phyloP scores from a whole-genome alignment of 2,888 invertebrate species.

The Pheosia tremula region DNA sequence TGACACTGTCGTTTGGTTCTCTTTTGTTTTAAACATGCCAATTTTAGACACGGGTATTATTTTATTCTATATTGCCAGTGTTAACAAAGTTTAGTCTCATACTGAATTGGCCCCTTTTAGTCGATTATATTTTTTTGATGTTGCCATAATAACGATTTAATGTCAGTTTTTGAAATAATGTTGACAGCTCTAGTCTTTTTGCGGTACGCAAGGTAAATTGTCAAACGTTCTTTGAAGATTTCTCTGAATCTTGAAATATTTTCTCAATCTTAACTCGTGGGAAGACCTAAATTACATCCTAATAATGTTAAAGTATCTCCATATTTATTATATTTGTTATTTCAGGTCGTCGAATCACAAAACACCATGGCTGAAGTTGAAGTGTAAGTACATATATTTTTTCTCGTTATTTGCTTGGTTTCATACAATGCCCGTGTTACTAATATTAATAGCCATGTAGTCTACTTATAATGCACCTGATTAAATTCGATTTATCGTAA shows the following conservation, averaged over 20 bases:
- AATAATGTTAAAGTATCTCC: slow-evolving; percentile 48
- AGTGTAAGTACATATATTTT: slow-evolving; percentile 87
- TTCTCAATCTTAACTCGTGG: slow-evolving; percentile 54
- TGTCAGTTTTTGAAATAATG: slow-evolving; percentile 21
- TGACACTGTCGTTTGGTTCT: slow-evolving; percentile 42
- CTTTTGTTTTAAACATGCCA: slow-evolving; percentile 58
- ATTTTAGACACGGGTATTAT: slow-evolving; percentile 7
- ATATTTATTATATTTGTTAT: slow-evolving; percentile 66
- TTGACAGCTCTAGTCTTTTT: slow-evolving; percentile 69
- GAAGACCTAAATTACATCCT: slow-evolving; percentile 36
- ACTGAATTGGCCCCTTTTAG: slow-evolving; percentile 3
- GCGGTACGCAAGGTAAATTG: slow-evolving; percentile 82
- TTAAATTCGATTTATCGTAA: slow-evolving; percentile 10
- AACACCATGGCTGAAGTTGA: slow-evolving; percentile 92
- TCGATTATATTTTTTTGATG: slow-evolving; percentile 7
- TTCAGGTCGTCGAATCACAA: slow-evolving; percentile 72
- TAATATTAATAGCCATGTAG: neutral
- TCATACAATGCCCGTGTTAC: neutral
- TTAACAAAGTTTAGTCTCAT: no score
- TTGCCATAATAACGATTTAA: neutral
- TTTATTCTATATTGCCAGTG: slow-evolving; percentile 34
- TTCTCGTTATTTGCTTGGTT: slow-evolving; percentile 17
- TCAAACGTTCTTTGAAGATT: slow-evolving; percentile 66
- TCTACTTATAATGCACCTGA: neutral
- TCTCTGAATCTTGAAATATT: slow-evolving; percentile 68